Percentiles rank a stretch among this genome's conserved stretches.
Evolutionary conservation across 2,888 invertebrate genomes (phyloP).

Genomic region (Drosophila siamana): DNA sequence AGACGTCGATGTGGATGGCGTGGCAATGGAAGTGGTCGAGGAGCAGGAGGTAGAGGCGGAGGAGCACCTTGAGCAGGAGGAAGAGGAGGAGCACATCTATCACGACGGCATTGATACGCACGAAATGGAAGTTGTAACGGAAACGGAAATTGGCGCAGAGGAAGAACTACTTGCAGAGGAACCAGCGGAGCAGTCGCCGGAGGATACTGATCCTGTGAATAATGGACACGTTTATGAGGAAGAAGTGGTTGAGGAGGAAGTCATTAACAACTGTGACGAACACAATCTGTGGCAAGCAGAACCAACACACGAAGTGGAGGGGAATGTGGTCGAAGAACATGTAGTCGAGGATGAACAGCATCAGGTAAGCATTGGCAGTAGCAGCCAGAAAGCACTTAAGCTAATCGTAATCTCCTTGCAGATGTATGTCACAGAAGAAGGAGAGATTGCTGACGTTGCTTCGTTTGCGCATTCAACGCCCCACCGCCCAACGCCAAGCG

Average conservation of each 20-base stretch:
- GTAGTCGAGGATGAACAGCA: constrained; percentile 4
- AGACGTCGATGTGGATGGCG: constrained; percentile 2
- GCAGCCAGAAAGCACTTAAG: background rate
- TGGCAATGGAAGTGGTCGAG: constrained; percentile 1
- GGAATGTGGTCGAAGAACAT: background rate
- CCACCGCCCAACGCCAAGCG: background rate
- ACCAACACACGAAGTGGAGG: background rate
- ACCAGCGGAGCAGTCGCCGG: constrained; percentile 40
- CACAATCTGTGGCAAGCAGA: constrained; percentile 7
- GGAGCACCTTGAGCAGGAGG: constrained; percentile 11
- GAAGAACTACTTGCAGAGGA: constrained; percentile 52
- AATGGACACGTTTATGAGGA: constrained; percentile 45
- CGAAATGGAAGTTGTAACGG: constrained; percentile 55
- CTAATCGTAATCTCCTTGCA: constrained; percentile 7
- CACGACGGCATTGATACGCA: constrained; percentile 37
- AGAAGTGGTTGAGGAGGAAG: constrained; percentile 4
- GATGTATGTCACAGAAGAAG: constrained; percentile 3
- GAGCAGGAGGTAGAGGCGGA: constrained; percentile 18
- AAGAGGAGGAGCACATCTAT: constrained; percentile 36
- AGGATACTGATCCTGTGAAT: constrained; percentile 35
- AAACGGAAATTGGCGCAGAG: constrained; percentile 76
- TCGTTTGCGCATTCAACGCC: constrained; percentile 35
- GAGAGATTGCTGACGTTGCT: background rate
- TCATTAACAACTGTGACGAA: constrained; percentile 21
- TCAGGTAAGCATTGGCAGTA: constrained; percentile 24